These are phyloP conservation scores for Caenorhabditis japonica DNA, from an alignment of 2,888 invertebrate species.

Conservation along the genomic window DNA sequence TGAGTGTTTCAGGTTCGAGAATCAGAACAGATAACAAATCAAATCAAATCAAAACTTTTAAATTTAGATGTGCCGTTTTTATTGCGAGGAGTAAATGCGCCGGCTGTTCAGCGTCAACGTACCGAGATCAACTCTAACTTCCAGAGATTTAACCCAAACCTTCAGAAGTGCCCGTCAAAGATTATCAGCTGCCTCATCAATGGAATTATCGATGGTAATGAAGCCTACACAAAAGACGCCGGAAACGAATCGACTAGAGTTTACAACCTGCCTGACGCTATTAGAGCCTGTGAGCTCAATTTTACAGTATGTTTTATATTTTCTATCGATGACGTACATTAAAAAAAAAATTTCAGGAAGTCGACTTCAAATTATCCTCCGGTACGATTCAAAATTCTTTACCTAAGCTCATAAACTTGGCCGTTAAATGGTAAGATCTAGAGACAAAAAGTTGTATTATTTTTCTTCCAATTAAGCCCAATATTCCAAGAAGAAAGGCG, in stretches of 20 bases:
- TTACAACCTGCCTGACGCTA: conserved; percentile 54
- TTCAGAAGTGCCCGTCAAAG: conserved; percentile 25
- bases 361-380: conserved; percentile 43
- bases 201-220: conserved; percentile 54
- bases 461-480: no score
- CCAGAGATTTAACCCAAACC: no score
- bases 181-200: conserved; percentile 35
- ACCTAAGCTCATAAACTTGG: conserved; percentile 34
- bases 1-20: neutral
- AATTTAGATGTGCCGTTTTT: no score
- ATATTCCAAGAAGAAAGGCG: conserved; percentile 23
- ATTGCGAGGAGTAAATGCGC: no score
- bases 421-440: conserved; percentile 31
- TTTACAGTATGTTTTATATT: conserved; percentile 15
- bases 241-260: conserved; percentile 35
- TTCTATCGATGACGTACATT: no score
- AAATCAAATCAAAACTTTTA: neutral
- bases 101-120: no score
- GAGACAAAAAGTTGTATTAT: no score
- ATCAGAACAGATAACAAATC: neutral
- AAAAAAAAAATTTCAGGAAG: conserved; percentile 10
- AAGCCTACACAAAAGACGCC: conserved; percentile 39
- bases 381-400: conserved; percentile 16
- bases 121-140: no score
- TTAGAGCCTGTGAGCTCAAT: conserved; percentile 38